Evolutionary conservation across 2,888 invertebrate genomes (phyloP), one percentile per base, ranked within the genome.

Genomic region (Volucella inflata): DNA sequence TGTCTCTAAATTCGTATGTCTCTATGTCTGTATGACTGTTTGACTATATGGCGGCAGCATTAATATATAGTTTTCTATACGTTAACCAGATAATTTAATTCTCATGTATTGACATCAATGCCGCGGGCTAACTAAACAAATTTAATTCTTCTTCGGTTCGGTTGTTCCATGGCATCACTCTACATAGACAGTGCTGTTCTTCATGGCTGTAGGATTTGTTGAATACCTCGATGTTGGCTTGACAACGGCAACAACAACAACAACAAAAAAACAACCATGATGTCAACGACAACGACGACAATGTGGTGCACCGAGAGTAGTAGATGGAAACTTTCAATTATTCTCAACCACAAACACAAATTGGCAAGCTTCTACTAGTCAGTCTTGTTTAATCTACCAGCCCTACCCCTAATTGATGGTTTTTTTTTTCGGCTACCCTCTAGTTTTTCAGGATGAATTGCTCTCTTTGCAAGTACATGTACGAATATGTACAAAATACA

Each of bases 1-100:
- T 21, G 17, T 65, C 17, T 50, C 21, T 68, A n/a, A 68, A 14
- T 68, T 50, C 4, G 14, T 51, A 51, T 53, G 64, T 14, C 14
- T 11, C 30, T 53, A 2, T n/a, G 9, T 6, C 42, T 16, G 42
- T 16, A 36, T 12, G 21, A 42, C 42, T 59, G 30, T 48, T 17
- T 36, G 55, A 57, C 30, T 21, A 4, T 21, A 21, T 21, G 77
- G 78, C 55, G 53, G 59, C 14, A 48, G 71, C 71, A 79, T 80
- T 70, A 80, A 75, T 64, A 68, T 62, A 62, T 77, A 81, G 81
- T 85, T 74, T 77, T 81, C 76, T 82, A 78, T 87, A 82, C 81
- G 82, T 78, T 87, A 87, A 78, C 74, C 82, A 51, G 89, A 89
- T 90, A 89, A 90, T 90, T 90, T 89, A 89, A 90, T 90, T 90